Base-by-base conservation (phyloP, 2,888 invertebrate genomes). In the Cryptocephalus moraei region DNA sequence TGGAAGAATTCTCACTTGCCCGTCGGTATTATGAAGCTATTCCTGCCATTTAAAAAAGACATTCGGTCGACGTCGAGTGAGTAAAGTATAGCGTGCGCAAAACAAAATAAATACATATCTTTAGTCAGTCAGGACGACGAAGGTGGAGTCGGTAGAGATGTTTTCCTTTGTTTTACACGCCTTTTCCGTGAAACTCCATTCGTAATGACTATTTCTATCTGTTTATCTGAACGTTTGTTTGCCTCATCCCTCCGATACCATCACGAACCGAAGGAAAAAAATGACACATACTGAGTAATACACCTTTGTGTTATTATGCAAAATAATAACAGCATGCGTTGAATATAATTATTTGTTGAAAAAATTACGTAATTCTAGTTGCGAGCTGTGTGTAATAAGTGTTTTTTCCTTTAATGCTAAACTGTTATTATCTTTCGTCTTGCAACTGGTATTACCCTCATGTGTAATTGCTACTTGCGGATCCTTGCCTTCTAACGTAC, bases 1-100 rank as follows among this genome's bases (percentile, higher is more conserved):
- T 45, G 49, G 54, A 56, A 56, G 52, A 56, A 54, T 56, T 51
- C 56, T 53, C 51, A 49, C 47, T 54, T 56, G 52, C 49, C 51
- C 48, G 48, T 53, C 49, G 44, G 43, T 46, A 40, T 39, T 49
- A 53, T 50, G 49, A 52, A 54, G 52, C 47, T 50, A 54, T 52
- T 54, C 45, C 49, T 50, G 48, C 47, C 39, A 45, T 46, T 45
- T 47, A 45, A 54, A 52, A 54, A 50, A 54, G 54, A 50, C 54
- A 54, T 54, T 54, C 49, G 39, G 43, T 49, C 41, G 22, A 22
- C 22, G 22, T 22, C 48, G 41, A 48, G 47, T 47, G 41, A 40
- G 36, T 33, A 47, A 33, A 51, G 48, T 46, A 51, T 49, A 47
- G 50, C 39, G 53, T 51, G 46, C 44, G 43, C 41, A 34, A 41